Percentiles rank a stretch among this genome's conserved stretches.
phyloP scores from a whole-genome alignment of 1,140 invertebrate species.

The Drosophila pallidifrons region DNA sequence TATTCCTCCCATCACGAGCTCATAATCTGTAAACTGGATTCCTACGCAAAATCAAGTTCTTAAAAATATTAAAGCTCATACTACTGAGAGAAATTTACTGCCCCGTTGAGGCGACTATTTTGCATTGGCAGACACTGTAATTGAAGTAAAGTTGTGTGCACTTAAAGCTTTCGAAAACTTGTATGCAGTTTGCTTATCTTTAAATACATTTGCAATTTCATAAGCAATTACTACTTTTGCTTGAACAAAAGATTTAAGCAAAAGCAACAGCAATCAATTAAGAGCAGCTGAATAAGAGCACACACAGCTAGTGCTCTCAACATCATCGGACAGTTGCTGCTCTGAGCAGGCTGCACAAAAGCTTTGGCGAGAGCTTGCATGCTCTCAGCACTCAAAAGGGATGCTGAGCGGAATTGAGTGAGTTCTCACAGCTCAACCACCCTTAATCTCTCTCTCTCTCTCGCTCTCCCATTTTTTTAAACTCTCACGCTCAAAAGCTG shows the following conservation, averaged over 20 bases:
- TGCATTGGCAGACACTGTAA: background rate
- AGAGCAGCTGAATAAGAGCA: constrained; percentile 6
- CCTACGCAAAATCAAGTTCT: background rate
- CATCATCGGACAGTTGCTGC: constrained; percentile 3
- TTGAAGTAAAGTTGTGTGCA: background rate
- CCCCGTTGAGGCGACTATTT: no score
- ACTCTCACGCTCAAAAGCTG: background rate
- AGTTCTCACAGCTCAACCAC: background rate
- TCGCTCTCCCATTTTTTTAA: background rate
- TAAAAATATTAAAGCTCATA: background rate
- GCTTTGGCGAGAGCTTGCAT: constrained; percentile 30
- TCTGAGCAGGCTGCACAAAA: constrained; percentile 39
- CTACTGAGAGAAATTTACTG: background rate
- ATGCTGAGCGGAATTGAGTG: constrained; percentile 47
- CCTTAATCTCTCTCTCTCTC: background rate
- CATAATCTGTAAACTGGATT: background rate
- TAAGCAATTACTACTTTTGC: constrained; percentile 28
- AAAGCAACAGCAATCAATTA: constrained; percentile 17
- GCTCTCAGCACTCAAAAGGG: constrained; percentile 36
- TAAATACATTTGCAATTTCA: constrained; percentile 6
- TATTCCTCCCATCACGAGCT: background rate
- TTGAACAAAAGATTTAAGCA: constrained; percentile 6
- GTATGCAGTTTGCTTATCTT: constrained; percentile 11
- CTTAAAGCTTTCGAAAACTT: constrained; percentile 1
- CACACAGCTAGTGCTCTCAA: background rate